Evolutionary conservation across 2,888 invertebrate species (phyloP).

Genomic region (Eledone cirrhosa): DNA sequence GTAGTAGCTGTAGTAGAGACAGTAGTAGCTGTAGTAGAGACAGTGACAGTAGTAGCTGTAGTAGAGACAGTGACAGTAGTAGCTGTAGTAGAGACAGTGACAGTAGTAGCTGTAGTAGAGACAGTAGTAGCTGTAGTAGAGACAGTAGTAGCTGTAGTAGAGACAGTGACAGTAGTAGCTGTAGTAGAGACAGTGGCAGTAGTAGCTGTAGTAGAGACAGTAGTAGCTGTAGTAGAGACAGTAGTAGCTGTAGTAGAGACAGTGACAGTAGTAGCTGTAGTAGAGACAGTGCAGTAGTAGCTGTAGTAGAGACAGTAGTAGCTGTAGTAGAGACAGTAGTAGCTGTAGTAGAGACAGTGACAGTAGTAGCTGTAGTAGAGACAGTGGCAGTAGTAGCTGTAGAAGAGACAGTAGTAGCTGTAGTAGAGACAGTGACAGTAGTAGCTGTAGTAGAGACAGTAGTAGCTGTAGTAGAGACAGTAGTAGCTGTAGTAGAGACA

Average conservation of each 20-base stretch:
- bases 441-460: neutral
- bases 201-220: neutral
- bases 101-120: neutral
- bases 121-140: neutral
- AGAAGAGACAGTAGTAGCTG: neutral
- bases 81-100: neutral
- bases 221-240: conserved; percentile 2
- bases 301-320: neutral
- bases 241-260: neutral
- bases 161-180: neutral
- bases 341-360: neutral
- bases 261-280: neutral
- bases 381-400: neutral
- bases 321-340: neutral
- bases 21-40: neutral
- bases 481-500: too few species aligned
- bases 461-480: neutral
- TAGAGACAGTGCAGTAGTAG: neutral
- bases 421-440: neutral
- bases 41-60: neutral
- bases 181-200: too few species aligned
- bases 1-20: neutral
- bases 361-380: neutral
- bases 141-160: neutral
- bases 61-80: neutral